A percentile compares a stretch with the other conserved stretches of the same genome.
Conservation (phyloP, 2,888 invertebrate genomes). For the Flabesymbios commensalis region DNA sequence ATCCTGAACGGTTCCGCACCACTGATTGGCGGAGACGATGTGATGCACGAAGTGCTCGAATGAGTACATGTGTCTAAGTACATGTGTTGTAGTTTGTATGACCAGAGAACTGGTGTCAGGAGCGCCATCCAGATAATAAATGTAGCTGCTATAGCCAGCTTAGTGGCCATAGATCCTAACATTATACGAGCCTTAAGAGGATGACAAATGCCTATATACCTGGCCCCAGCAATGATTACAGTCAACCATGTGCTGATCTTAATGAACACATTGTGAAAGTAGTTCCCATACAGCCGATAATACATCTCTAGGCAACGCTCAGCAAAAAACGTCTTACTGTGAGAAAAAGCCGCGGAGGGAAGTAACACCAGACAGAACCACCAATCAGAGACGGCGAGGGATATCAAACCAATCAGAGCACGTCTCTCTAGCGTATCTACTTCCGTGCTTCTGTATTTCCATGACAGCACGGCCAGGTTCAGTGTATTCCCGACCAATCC, state of each 20-base stretch:
- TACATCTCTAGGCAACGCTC: conserved; percentile 40
- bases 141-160: conserved; percentile 42
- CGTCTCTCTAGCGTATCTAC: conserved; percentile 55
- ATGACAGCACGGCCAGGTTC: conserved; percentile 49
- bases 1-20: not conserved
- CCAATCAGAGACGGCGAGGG: conserved; percentile 54
- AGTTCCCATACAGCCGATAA: conserved; percentile 44
- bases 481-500: conserved; percentile 54
- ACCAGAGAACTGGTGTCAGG: conserved; percentile 21
- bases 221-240: conserved; percentile 55
- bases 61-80: not conserved
- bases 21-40: not conserved
- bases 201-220: conserved; percentile 58
- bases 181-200: conserved; percentile 54
- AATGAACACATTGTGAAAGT: conserved; percentile 56
- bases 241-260: conserved; percentile 57
- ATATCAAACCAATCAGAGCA: conserved; percentile 54
- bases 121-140: conserved; percentile 23
- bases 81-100: not conserved
- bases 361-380: conserved; percentile 55
- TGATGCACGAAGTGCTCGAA: conserved; percentile 2
- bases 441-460: conserved; percentile 46
- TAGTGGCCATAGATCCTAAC: conserved; percentile 40
- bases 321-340: conserved; percentile 10
- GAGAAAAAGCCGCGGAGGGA: conserved; percentile 43